These are phyloP conservation scores for Cephalopachus bancanus DNA, from an alignment of 2,797 vertebrate genomes.

Conservation along the genomic window DNA sequence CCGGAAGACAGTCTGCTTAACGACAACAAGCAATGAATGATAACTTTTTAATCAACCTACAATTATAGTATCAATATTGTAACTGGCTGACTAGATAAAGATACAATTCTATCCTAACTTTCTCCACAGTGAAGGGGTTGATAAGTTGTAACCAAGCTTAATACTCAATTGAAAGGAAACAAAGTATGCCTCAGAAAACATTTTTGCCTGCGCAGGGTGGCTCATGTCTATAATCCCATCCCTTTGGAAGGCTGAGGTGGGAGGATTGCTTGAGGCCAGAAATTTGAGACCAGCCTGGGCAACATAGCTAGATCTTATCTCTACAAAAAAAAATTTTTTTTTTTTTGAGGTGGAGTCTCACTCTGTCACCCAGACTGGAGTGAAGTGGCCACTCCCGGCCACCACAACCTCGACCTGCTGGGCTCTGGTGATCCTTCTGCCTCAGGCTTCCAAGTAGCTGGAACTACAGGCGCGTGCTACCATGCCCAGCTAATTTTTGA, in stretches of 20 bases:
- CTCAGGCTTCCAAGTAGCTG: no score
- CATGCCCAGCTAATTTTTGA: no score
- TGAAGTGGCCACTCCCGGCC: no score
- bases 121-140: background rate
- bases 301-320: background rate
- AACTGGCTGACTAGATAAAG: background rate
- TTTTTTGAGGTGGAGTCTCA: no score
- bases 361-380: no score
- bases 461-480: no score
- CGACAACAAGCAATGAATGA: background rate
- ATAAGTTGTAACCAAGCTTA: slow-evolving; percentile 29
- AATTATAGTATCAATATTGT: background rate
- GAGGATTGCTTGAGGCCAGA: background rate
- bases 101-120: slow-evolving; percentile 13
- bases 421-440: no score
- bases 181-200: slow-evolving; percentile 5
- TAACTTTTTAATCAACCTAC: background rate
- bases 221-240: background rate
- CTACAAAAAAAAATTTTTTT: background rate
- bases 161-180: background rate
- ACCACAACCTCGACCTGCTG: no score
- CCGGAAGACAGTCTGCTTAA: slow-evolving; percentile 57
- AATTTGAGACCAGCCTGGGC: background rate
- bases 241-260: background rate
- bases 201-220: background rate